phyloP scores from a whole-genome alignment of 2,888 invertebrate genomes.

The Lepidocyrtoides sp. region DNA sequence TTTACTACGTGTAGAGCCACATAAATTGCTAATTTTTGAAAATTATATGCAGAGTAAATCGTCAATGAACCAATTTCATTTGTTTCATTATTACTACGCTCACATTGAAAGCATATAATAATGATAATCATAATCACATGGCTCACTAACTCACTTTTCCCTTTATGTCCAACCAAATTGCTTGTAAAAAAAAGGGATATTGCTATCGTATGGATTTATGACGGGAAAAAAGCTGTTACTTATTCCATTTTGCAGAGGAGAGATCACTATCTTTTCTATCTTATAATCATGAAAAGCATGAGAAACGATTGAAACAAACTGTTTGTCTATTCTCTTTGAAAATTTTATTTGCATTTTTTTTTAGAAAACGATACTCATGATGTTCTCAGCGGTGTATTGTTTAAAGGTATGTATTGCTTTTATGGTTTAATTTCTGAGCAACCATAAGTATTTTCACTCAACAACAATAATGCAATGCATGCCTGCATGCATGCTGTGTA shows the following conservation, averaged over 20 bases:
- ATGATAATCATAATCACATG: neutral
- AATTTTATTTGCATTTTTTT: constrained; percentile 9
- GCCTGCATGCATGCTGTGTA: too few relatives aligned
- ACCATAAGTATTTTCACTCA: constrained; percentile 5
- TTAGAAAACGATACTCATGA: neutral
- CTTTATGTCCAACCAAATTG: neutral
- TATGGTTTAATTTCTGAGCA: neutral
- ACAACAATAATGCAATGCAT: too few relatives aligned
- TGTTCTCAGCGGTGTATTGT: neutral
- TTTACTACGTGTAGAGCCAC: too few relatives aligned
- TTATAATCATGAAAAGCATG: constrained; percentile 43
- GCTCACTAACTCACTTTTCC: constrained; percentile 43
- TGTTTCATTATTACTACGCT: neutral
- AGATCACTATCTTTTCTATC: constrained; percentile 13
- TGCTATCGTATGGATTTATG: constrained; percentile 8
- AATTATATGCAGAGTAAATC: too few relatives aligned
- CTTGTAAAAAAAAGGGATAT: neutral
- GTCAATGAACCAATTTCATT: too few relatives aligned
- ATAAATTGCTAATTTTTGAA: too few relatives aligned
- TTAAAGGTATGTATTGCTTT: neutral
- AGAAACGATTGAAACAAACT: too few relatives aligned
- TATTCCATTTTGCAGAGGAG: neutral
- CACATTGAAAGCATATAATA: too few relatives aligned
- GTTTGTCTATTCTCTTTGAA: neutral
- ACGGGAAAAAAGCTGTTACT: constrained; percentile 24